Percentiles rank a stretch among this genome's conserved stretches.
Evolutionary conservation across 1,140 invertebrate species (phyloP).

Genomic region (Riptortus pedestris): DNA sequence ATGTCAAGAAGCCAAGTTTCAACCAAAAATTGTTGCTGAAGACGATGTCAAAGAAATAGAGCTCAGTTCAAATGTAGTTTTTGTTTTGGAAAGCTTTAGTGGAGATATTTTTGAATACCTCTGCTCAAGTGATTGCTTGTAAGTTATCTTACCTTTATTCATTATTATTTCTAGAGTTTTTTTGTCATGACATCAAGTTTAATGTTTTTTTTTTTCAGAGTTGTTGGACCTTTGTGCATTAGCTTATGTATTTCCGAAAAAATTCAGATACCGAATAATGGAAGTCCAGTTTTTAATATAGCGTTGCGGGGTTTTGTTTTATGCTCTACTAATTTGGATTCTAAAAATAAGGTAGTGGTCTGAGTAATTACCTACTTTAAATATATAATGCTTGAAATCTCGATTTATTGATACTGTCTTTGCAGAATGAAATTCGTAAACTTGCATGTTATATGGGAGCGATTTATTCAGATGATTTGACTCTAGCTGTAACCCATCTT

Average conservation of each 20-base stretch:
- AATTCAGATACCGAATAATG: slow-evolving; percentile 60
- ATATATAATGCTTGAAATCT: background rate
- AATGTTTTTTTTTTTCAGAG: slow-evolving; percentile 38
- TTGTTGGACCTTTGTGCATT: slow-evolving; percentile 71
- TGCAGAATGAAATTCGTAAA: slow-evolving; percentile 51
- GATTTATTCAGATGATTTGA: slow-evolving; percentile 56
- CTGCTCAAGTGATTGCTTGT: slow-evolving; percentile 16
- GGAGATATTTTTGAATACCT: slow-evolving; percentile 17
- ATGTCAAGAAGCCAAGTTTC: slow-evolving; percentile 20
- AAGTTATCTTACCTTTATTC: slow-evolving; percentile 9
- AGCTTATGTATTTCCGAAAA: slow-evolving; percentile 58
- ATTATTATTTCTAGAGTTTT: background rate
- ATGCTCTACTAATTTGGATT: slow-evolving; percentile 57
- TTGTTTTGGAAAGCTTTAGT: slow-evolving; percentile 21
- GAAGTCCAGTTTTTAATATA: slow-evolving; percentile 64
- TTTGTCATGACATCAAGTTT: background rate
- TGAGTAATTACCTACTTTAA: background rate
- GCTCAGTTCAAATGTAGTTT: slow-evolving; percentile 8
- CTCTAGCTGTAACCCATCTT: slow-evolving; percentile 67
- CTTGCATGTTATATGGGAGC: slow-evolving; percentile 77
- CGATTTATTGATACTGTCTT: slow-evolving; percentile 6
- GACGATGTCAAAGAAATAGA: background rate
- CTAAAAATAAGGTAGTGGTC: slow-evolving; percentile 49
- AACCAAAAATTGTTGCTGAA: slow-evolving; percentile 21
- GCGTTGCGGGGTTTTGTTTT: slow-evolving; percentile 67